phyloP scores from a whole-genome alignment of 2,888 invertebrate species.

The Limnephilus auricula region DNA sequence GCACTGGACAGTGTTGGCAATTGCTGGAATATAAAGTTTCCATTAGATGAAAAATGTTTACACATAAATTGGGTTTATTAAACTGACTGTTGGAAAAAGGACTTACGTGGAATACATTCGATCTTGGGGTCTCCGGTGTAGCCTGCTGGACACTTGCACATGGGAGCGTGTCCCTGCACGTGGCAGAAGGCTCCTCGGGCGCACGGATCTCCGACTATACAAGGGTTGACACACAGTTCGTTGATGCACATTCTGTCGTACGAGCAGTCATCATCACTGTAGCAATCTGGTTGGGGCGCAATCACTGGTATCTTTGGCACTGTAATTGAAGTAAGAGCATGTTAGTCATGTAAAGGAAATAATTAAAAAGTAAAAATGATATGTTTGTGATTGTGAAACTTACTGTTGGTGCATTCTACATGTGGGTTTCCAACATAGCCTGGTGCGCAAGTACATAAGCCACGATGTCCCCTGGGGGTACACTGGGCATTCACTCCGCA shows the following conservation, averaged over 20 bases:
- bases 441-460: slow-evolving; percentile 87
- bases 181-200: slow-evolving; percentile 90
- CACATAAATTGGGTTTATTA: background rate
- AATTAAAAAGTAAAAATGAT: background rate
- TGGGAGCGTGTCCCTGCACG: slow-evolving; percentile 84
- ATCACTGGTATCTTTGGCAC: slow-evolving; percentile 69
- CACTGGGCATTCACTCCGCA: slow-evolving; percentile 93
- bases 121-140: slow-evolving; percentile 85
- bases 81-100: slow-evolving; percentile 24
- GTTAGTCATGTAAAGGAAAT: slow-evolving; percentile 19
- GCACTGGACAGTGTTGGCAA: slow-evolving; percentile 83
- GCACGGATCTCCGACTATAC: slow-evolving; percentile 83
- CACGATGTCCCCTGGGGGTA: slow-evolving; percentile 85
- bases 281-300: slow-evolving; percentile 82
- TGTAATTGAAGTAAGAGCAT: slow-evolving; percentile 54
- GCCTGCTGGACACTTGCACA: slow-evolving; percentile 89
- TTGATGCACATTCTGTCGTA: slow-evolving; percentile 86
- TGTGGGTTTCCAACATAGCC: slow-evolving; percentile 89
- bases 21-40: slow-evolving; percentile 73
- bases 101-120: slow-evolving; percentile 89
- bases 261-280: slow-evolving; percentile 86
- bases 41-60: background rate
- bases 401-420: slow-evolving; percentile 84
- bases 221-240: slow-evolving; percentile 88
- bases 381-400: slow-evolving; percentile 63